Conservation (phyloP, 2,888 invertebrate species). For the Sepioteuthis lessoniana region DNA sequence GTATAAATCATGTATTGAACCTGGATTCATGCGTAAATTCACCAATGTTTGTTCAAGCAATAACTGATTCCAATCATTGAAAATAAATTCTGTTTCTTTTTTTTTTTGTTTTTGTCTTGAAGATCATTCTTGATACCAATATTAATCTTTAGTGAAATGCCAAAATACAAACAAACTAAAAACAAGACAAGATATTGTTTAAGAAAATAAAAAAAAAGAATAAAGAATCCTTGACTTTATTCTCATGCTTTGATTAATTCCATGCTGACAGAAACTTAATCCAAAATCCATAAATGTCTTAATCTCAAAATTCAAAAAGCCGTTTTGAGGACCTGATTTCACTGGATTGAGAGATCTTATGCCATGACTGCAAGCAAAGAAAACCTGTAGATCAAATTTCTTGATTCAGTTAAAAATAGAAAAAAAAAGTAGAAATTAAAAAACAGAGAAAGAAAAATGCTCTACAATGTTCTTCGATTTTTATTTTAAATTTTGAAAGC, state of each 20-base stretch:
- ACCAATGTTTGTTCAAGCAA: too few relatives aligned
- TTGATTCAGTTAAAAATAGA: background rate
- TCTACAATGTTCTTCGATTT: background rate
- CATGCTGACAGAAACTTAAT: background rate
- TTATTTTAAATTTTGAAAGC: background rate
- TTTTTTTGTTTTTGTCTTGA: background rate
- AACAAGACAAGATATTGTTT: background rate
- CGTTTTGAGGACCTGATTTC: background rate
- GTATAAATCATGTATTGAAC: too few relatives aligned
- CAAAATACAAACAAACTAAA: background rate
- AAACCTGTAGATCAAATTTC: background rate
- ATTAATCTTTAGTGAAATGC: background rate
- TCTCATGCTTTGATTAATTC: background rate
- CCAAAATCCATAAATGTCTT: background rate
- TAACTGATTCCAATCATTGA: background rate
- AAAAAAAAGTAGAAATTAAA: background rate
- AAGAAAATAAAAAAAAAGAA: background rate
- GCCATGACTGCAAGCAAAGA: background rate
- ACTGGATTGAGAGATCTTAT: background rate
- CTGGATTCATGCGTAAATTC: too few relatives aligned
- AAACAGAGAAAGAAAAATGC: background rate
- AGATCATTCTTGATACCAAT: background rate
- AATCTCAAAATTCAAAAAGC: background rate
- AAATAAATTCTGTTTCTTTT: background rate
- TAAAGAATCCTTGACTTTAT: background rate